These are phyloP conservation scores for Penaeus monodon DNA, from an alignment of 2,888 invertebrate genomes.

Conservation along the genomic window DNA sequence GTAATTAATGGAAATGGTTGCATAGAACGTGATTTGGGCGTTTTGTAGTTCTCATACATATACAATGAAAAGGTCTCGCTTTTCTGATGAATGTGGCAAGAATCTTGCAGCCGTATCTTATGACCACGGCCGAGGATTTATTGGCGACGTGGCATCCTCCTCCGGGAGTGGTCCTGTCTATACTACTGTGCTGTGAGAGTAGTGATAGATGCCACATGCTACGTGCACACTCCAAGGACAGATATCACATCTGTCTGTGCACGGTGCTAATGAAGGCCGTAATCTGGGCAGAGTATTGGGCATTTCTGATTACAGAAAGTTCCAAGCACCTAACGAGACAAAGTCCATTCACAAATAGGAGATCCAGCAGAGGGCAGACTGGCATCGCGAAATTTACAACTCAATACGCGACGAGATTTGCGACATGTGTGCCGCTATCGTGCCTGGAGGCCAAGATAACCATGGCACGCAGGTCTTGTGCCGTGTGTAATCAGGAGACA, in stretches of 20 bases:
- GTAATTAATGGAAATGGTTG: background rate
- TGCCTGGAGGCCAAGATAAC: conserved; percentile 8
- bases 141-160: conserved; percentile 9
- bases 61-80: too few relatives aligned
- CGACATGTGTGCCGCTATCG: conserved; percentile 8
- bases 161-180: conserved; percentile 16
- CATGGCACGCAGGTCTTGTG: background rate
- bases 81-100: background rate
- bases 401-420: conserved; percentile 8
- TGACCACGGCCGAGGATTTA: background rate
- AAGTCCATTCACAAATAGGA: too few relatives aligned
- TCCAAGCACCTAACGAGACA: too few relatives aligned
- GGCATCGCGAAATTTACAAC: conserved; percentile 13
- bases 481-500: conserved; percentile 9
- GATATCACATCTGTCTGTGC: too few relatives aligned
- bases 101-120: background rate
- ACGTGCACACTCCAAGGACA: background rate
- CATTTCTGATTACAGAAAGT: too few relatives aligned
- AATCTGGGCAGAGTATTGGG: too few relatives aligned
- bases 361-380: conserved; percentile 2
- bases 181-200: conserved; percentile 17
- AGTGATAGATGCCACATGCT: conserved; percentile 28
- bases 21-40: too few relatives aligned
- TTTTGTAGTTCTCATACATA: too few relatives aligned
- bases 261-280: too few relatives aligned